These are phyloP conservation scores for Sprattus sprattus DNA, from an alignment of 2,113 vertebrate genomes.

Conservation along the genomic window DNA sequence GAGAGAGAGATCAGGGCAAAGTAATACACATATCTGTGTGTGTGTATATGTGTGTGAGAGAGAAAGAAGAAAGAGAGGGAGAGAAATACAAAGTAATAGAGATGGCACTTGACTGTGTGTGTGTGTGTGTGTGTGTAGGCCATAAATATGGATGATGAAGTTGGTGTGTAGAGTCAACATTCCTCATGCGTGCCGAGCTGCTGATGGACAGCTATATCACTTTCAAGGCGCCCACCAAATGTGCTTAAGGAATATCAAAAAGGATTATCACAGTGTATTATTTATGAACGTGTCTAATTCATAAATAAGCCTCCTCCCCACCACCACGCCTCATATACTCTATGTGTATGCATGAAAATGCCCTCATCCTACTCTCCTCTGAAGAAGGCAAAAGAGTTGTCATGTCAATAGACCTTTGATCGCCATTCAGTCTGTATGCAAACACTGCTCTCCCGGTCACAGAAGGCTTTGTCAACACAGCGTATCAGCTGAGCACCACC, in stretches of 20 bases:
- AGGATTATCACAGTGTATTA: neutral
- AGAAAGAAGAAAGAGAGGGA: neutral
- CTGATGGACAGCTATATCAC: neutral
- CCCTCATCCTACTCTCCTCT: neutral
- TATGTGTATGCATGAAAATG: neutral
- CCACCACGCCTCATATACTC: neutral
- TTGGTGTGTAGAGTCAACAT: conserved; percentile 33
- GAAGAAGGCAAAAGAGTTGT: conserved; percentile 1
- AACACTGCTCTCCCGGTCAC: conserved; percentile 69
- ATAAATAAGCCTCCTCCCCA: neutral
- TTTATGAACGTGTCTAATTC: neutral
- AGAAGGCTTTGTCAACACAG: conserved; percentile 55
- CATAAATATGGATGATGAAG: conserved; percentile 47
- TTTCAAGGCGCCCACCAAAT: neutral
- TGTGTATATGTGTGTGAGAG: neutral
- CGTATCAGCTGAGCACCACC: conserved; percentile 56
- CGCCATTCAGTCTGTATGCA: conserved; percentile 55
- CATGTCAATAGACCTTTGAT: conserved; percentile 54
- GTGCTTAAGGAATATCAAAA: neutral
- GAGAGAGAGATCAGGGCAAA: neutral
- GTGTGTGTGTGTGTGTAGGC: conserved; percentile 35
- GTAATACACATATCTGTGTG: neutral
- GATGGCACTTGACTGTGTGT: neutral
- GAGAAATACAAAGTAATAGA: neutral
- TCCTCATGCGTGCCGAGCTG: neutral